Evolutionary conservation across 2,888 invertebrate species (phyloP), one percentile per base, ranked within the genome.

Genomic region (Agrotis segetum): DNA sequence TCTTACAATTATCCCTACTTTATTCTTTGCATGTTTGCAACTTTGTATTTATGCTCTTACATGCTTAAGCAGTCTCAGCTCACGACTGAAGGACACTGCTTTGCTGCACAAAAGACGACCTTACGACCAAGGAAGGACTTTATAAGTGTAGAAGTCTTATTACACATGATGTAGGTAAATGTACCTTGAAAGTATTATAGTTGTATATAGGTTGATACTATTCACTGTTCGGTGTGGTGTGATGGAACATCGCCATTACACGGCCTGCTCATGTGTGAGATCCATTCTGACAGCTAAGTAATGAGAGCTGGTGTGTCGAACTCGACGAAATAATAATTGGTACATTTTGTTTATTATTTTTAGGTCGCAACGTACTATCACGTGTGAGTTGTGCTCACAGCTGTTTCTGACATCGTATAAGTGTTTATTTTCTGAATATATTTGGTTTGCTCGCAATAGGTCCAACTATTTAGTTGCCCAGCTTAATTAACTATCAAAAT

Each of bases 211-310:
- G 14, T 50, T 46, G 49, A n/a, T 24, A 40, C 19, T 46, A 47
- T 75, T 52, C 50, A 29, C 56, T 50, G 62, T 34, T 68, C 49
- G 24, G 55, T 61, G 60, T 60, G 16, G 40, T 60, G 67, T 67
- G 76, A 65, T 65, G 71, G 77, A 80, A 73, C 71, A 80, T 79
- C 21, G 78, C 81, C 74, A 89, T 88, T 89, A 88, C 77, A 62
- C 49, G 59, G 82, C 58, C 74, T 77, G 76, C 74, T 70, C 88
- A 87, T 76, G 88, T 84, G 84, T 87, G 78, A 83, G 72, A 89
- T 86, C 76, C 78, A 80, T 47, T 55, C 83, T 67, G 88, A 88
- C 89, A 87, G 77, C 79, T 58, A 80, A 80, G 81, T 84, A 86
- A 88, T 81, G 81, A 73, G 80, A 58, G 53, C 78, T 73, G 85